A percentile compares a stretch with the other conserved stretches of the same genome.
phyloP scores from a whole-genome alignment of 2,888 invertebrate species.

The Cantharis lateralis region DNA sequence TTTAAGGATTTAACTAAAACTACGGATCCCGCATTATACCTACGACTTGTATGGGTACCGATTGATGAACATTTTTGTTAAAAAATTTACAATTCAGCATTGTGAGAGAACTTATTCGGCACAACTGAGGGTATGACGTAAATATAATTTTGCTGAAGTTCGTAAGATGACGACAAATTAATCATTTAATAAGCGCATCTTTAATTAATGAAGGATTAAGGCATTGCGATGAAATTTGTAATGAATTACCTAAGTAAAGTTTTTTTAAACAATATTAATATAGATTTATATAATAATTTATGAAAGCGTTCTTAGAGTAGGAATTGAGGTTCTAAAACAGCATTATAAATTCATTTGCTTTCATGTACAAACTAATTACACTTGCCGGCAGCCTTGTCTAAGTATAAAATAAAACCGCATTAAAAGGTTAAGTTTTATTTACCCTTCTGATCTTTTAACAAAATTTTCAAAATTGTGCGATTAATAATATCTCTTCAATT shows the following conservation, averaged over 20 bases:
- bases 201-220: background rate
- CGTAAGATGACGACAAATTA: background rate
- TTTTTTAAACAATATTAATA: background rate
- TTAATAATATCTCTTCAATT: background rate
- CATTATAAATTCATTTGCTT: conserved; percentile 4
- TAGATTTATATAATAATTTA: background rate
- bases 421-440: conserved; percentile 1
- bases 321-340: conserved; percentile 3
- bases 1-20: too few species aligned
- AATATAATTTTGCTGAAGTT: background rate
- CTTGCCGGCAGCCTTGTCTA: background rate
- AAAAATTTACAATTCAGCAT: too few species aligned
- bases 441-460: background rate
- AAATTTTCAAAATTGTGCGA: background rate
- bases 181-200: background rate
- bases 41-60: too few species aligned
- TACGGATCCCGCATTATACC: too few species aligned
- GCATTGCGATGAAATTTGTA: background rate
- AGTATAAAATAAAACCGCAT: background rate
- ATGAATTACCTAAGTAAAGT: background rate
- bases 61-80: too few species aligned
- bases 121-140: background rate
- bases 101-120: too few species aligned
- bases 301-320: background rate
- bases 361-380: conserved; percentile 1